Percentiles rank a stretch among this genome's conserved stretches.
These are phyloP conservation scores for Cryptomyrus ogoouensis DNA, from an alignment of 2,113 vertebrate genomes.

Conservation along the genomic window DNA sequence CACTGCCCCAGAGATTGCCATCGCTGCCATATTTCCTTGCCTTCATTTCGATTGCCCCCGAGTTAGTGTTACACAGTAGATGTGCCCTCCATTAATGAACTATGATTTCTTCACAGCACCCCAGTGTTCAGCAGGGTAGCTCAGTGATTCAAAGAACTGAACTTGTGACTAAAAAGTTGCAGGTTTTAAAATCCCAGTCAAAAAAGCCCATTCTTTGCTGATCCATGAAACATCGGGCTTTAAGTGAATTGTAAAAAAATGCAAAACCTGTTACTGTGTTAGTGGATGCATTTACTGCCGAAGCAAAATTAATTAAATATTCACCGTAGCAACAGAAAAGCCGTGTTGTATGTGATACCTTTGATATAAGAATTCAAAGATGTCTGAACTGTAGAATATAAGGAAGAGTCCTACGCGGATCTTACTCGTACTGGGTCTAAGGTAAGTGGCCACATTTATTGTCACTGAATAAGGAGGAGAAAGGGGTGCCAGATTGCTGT, in stretches of 20 bases:
- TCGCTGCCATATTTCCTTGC: background rate
- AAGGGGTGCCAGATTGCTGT: constrained; percentile 35
- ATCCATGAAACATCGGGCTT: background rate
- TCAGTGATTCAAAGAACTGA: background rate
- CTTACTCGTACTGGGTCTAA: background rate
- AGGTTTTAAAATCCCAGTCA: background rate
- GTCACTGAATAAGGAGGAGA: background rate
- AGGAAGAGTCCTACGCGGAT: background rate
- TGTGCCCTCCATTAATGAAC: background rate
- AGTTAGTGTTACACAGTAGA: background rate
- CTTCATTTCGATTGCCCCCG: background rate
- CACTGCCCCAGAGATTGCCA: background rate
- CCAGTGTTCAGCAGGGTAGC: background rate
- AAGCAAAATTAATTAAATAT: background rate
- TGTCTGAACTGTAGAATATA: background rate
- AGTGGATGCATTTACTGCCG: background rate
- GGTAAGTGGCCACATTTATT: background rate
- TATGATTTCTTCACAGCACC: background rate
- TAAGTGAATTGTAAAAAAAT: background rate
- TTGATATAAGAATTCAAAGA: background rate
- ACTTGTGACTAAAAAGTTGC: background rate
- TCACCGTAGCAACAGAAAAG: background rate
- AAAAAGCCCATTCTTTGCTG: background rate
- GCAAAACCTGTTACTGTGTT: background rate
- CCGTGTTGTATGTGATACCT: background rate